Evolutionary conservation across 2,888 invertebrate genomes (phyloP).

Genomic region (Perizoma affinitatum): DNA sequence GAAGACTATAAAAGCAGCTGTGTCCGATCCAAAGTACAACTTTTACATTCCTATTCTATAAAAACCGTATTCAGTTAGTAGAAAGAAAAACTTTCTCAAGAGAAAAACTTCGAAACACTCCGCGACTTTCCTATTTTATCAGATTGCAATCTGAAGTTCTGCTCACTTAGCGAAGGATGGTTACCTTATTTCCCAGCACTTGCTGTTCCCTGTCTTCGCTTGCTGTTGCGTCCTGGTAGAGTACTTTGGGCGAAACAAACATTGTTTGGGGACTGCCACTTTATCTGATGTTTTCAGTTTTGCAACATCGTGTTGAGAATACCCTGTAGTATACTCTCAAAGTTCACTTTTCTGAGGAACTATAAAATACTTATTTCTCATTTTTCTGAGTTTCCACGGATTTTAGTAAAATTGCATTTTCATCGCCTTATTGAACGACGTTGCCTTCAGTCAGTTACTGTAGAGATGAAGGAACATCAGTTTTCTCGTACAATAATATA

Average conservation of each 20-base stretch:
- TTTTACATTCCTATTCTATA: slow-evolving; percentile 25
- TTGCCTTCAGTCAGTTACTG: too few relatives aligned
- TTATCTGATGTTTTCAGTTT: slow-evolving; percentile 1
- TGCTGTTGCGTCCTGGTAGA: not conserved
- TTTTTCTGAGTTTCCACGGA: too few relatives aligned
- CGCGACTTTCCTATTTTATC: slow-evolving; percentile 15
- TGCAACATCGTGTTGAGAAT: not conserved
- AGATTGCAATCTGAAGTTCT: slow-evolving; percentile 22
- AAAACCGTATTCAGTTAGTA: slow-evolving; percentile 31
- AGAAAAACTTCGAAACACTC: slow-evolving; percentile 24
- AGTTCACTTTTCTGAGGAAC: too few relatives aligned
- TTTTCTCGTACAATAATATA: too few relatives aligned
- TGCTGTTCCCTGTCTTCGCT: not conserved
- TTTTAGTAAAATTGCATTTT: too few relatives aligned
- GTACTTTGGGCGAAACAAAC: not conserved
- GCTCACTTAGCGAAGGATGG: slow-evolving; percentile 2
- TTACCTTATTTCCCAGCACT: not conserved
- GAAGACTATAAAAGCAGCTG: slow-evolving; percentile 9
- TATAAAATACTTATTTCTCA: too few relatives aligned
- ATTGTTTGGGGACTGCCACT: slow-evolving; percentile 1
- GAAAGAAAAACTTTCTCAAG: slow-evolving; percentile 24
- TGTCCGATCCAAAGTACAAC: slow-evolving; percentile 15
- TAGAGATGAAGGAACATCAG: too few relatives aligned
- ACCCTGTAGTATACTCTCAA: too few relatives aligned
- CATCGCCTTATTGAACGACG: too few relatives aligned